A percentile compares a stretch with the other conserved stretches of the same genome.
Conservation (phyloP, 2,797 vertebrate genomes). For the Leptatherina wallacei region DNA sequence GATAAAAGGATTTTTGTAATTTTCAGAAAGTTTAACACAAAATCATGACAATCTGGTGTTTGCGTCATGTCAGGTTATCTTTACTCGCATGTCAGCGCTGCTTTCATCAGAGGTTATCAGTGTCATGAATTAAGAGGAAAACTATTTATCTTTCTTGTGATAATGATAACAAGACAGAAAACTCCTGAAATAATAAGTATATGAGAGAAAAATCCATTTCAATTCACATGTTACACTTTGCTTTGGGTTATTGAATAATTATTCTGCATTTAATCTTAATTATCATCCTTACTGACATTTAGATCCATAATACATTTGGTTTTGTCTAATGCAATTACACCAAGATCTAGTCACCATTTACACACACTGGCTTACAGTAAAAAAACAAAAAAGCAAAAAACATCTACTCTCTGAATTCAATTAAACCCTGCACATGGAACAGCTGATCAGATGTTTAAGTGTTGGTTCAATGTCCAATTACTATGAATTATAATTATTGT, state of each 20-base stretch:
- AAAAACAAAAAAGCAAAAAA: too few species aligned
- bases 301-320: not conserved
- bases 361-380: too few species aligned
- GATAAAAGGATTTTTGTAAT: not conserved
- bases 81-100: slow-evolving; percentile 2
- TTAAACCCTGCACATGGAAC: not conserved
- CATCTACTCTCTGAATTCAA: not conserved
- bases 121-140: not conserved
- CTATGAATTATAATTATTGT: not conserved
- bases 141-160: not conserved
- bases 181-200: not conserved
- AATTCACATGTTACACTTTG: not conserved
- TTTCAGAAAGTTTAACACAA: slow-evolving; percentile 1
- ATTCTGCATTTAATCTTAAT: not conserved
- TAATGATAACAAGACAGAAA: not conserved
- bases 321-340: not conserved
- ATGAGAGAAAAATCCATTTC: not conserved
- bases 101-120: slow-evolving; percentile 4
- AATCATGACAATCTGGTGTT: not conserved
- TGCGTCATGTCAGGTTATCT: not conserved
- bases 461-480: not conserved
- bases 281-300: not conserved
- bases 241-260: not conserved
- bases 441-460: not conserved
- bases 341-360: not conserved